phyloP scores from a whole-genome alignment of 2,113 vertebrate genomes.

The Stegastes partitus region DNA sequence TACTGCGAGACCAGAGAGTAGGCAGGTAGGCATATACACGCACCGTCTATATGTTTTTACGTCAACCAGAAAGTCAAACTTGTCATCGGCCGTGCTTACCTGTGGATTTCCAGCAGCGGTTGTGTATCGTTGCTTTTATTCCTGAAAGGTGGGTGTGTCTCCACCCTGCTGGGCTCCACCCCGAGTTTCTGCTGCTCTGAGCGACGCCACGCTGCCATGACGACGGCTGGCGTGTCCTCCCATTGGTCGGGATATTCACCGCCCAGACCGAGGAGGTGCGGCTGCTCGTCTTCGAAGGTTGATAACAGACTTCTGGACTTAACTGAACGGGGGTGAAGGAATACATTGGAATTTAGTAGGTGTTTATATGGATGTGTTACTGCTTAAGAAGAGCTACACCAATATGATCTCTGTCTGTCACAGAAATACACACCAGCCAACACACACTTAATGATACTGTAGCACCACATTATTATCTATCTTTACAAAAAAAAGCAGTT shows the following conservation, averaged over 20 bases:
- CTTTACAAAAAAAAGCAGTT: conserved; percentile 1
- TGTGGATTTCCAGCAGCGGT: conserved; percentile 88
- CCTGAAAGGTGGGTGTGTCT: conserved; percentile 83
- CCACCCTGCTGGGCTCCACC: conserved; percentile 74
- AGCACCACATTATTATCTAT: background rate
- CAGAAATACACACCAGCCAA: conserved; percentile 4
- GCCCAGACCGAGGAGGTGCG: conserved; percentile 83
- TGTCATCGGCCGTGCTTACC: conserved; percentile 66
- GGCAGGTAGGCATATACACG: too few species aligned
- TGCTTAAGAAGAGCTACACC: background rate
- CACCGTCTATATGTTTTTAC: too few species aligned
- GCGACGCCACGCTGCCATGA: conserved; percentile 86
- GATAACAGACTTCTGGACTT: conserved; percentile 94
- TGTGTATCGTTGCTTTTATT: conserved; percentile 87
- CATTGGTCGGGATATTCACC: conserved; percentile 86
- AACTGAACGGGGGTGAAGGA: conserved; percentile 78
- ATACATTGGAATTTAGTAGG: background rate
- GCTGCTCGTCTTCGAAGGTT: conserved; percentile 90
- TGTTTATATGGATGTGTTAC: background rate
- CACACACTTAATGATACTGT: conserved; percentile 6
- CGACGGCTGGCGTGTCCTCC: conserved; percentile 84
- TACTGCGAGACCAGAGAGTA: too few species aligned
- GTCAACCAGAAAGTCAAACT: too few species aligned
- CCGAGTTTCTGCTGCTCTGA: conserved; percentile 79
- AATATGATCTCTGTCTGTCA: background rate